These are phyloP conservation scores for Festucalex cinctus DNA, from an alignment of 2,113 vertebrate genomes.

Conservation along the genomic window DNA sequence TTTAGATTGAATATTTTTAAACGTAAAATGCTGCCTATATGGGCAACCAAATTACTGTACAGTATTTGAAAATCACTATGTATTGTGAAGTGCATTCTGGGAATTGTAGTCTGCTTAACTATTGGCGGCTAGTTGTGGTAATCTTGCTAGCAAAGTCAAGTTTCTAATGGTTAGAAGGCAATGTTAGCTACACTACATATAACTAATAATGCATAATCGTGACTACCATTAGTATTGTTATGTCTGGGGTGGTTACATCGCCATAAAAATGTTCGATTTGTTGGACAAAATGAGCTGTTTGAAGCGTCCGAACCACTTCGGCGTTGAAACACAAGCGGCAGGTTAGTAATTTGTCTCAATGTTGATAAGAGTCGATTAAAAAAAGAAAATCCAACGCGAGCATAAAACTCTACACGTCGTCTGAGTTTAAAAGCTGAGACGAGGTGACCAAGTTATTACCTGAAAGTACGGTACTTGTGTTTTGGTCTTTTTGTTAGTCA, in stretches of 20 bases:
- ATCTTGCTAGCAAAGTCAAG: neutral
- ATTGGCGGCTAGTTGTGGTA: neutral
- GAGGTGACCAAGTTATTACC: constrained; percentile 16
- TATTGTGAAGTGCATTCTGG: neutral
- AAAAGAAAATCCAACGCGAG: no score
- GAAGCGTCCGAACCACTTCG: no score
- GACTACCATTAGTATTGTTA: neutral
- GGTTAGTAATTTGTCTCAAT: constrained; percentile 9
- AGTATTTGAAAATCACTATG: no score
- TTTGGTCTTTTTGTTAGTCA: constrained; percentile 41
- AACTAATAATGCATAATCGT: neutral
- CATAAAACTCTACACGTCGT: neutral
- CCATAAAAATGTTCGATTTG: neutral
- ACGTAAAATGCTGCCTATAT: neutral
- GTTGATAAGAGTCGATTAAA: no score
- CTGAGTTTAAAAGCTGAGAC: neutral
- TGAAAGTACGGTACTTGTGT: constrained; percentile 25
- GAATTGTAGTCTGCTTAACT: neutral
- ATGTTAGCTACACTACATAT: neutral
- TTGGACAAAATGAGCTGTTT: neutral
- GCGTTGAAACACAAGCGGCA: neutral
- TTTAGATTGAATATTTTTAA: neutral
- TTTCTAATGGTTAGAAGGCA: neutral
- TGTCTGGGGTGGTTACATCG: neutral
- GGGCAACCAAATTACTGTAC: no score